phyloP scores from a whole-genome alignment of 2,113 vertebrate species.

The Orycteropus afer region DNA sequence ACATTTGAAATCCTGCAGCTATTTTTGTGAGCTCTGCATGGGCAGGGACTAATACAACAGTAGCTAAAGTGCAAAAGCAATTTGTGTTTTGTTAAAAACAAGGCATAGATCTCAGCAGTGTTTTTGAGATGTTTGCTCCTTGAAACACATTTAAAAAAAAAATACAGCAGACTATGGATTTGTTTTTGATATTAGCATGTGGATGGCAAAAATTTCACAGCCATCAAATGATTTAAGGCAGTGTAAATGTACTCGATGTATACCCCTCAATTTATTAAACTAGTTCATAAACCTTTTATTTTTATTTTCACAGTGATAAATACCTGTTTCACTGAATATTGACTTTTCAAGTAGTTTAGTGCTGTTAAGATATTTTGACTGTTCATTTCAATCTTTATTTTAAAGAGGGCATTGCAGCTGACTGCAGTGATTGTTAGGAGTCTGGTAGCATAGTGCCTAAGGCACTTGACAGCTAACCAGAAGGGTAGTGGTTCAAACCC shows the following conservation, averaged over 20 bases:
- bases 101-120: slow-evolving; percentile 56
- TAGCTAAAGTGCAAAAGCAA: slow-evolving; percentile 10
- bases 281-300: background rate
- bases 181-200: slow-evolving; percentile 54
- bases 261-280: background rate
- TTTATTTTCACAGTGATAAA: background rate
- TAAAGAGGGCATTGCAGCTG: background rate
- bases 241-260: no score
- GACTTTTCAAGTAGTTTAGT: background rate
- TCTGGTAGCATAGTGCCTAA: no score
- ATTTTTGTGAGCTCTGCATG: slow-evolving; percentile 1
- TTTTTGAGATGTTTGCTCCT: background rate
- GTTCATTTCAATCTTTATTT: background rate
- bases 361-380: background rate
- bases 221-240: background rate
- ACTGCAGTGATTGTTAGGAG: no score
- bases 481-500: no score
- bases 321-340: background rate
- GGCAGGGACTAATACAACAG: background rate
- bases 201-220: background rate
- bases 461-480: no score
- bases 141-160: slow-evolving; percentile 49
- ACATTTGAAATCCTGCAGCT: slow-evolving; percentile 62
- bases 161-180: background rate
- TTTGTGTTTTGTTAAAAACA: background rate